Conservation (phyloP, 2,113 vertebrate genomes). For the Muscicapa adusta region DNA sequence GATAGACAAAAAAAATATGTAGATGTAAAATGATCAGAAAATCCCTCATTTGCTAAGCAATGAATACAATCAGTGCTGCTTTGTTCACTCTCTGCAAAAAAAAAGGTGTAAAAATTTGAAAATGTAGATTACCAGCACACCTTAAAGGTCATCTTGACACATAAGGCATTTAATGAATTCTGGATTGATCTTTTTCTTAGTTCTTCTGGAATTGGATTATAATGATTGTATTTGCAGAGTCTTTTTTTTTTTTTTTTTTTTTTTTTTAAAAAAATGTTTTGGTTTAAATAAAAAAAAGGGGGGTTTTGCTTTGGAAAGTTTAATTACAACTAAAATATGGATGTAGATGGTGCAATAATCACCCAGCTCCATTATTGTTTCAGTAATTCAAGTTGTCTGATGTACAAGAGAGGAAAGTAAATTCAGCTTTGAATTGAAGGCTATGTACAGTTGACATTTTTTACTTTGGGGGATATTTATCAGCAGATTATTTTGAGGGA, state of each 20-base stretch:
- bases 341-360: neutral
- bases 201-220: conserved; percentile 21
- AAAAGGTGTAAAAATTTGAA: neutral
- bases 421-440: neutral
- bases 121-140: conserved; percentile 14
- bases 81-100: neutral
- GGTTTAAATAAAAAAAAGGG: neutral
- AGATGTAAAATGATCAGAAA: neutral
- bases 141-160: conserved; percentile 43
- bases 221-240: neutral
- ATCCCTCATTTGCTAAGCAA: neutral
- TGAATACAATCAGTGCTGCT: neutral
- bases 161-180: conserved; percentile 26
- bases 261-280: neutral
- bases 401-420: neutral
- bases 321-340: neutral
- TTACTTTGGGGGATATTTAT: neutral
- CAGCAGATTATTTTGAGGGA: neutral
- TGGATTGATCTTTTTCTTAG: conserved; percentile 7
- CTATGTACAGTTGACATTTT: neutral
- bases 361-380: neutral
- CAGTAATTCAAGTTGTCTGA: neutral
- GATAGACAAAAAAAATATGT: neutral
- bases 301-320: neutral
- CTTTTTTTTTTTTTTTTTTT: neutral